A percentile compares a stretch with the other conserved stretches of the same genome.
phyloP scores from a whole-genome alignment of 2,888 invertebrate species.

The Drosophila pullipes region DNA sequence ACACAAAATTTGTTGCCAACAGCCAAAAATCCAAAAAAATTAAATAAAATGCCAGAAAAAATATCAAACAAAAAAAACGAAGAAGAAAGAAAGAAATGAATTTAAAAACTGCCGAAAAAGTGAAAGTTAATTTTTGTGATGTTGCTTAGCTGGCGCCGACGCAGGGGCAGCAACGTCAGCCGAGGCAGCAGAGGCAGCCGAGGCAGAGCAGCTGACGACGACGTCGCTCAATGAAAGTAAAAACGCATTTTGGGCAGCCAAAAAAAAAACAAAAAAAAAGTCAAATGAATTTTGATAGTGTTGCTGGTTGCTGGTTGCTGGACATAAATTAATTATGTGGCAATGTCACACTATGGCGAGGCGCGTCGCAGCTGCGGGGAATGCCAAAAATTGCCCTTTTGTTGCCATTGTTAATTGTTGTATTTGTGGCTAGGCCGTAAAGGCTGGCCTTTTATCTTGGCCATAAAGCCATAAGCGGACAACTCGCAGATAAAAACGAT shows the following conservation, averaged over 20 bases:
- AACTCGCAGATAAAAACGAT: conserved; percentile 56
- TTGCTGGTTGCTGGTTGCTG: conserved; percentile 34
- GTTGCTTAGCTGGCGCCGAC: conserved; percentile 67
- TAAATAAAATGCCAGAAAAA: conserved; percentile 52
- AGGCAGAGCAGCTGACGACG: conserved; percentile 30
- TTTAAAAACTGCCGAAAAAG: conserved; percentile 85
- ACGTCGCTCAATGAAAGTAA: conserved; percentile 81
- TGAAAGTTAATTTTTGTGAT: conserved; percentile 84
- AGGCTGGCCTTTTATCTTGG: conserved; percentile 57
- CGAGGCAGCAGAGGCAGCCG: conserved; percentile 13
- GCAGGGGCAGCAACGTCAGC: conserved; percentile 29
- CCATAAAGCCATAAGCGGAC: conserved; percentile 42
- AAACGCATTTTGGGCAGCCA: conserved; percentile 72
- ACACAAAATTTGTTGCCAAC: conserved; percentile 48
- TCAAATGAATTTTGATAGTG: conserved; percentile 63
- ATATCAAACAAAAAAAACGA: conserved; percentile 21
- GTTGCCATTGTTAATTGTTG: conserved; percentile 37
- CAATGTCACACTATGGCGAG: conserved; percentile 55
- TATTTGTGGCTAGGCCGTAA: conserved; percentile 40
- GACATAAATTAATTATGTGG: conserved; percentile 70
- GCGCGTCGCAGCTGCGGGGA: background rate
- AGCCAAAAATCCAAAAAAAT: conserved; percentile 38
- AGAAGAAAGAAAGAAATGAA: conserved; percentile 77
- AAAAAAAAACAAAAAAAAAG: conserved; percentile 22
- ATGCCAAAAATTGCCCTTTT: conserved; percentile 63